These are phyloP conservation scores for Lomographa bimaculata DNA, from an alignment of 2,888 invertebrate genomes.

Conservation along the genomic window DNA sequence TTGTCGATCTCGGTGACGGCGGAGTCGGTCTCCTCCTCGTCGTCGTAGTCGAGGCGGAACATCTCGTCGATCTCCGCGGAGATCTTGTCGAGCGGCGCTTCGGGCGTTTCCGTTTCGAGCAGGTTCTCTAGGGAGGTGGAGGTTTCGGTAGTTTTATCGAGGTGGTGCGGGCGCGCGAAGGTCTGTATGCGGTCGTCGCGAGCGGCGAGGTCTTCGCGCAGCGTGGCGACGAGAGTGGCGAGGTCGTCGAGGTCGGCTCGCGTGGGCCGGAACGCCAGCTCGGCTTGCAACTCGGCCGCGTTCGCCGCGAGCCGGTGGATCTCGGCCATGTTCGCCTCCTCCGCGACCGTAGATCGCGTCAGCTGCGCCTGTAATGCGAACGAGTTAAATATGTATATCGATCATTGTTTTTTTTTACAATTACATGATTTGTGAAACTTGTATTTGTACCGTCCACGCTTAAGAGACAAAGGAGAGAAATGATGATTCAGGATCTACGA, in stretches of 20 bases:
- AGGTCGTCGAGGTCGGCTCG: conserved; percentile 83
- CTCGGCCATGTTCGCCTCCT: conserved; percentile 82
- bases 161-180: conserved; percentile 31
- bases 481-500: too few species aligned
- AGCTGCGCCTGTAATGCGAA: conserved; percentile 59
- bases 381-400: neutral
- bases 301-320: conserved; percentile 79
- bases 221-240: conserved; percentile 62
- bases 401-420: too few species aligned
- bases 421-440: too few species aligned
- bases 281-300: conserved; percentile 80
- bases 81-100: conserved; percentile 55
- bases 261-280: conserved; percentile 84
- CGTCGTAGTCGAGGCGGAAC: conserved; percentile 73
- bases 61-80: conserved; percentile 76
- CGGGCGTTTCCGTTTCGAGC: conserved; percentile 26
- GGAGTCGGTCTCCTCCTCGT: conserved; percentile 71
- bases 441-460: too few species aligned
- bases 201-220: conserved; percentile 56
- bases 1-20: conserved; percentile 61
- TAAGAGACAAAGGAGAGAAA: too few species aligned
- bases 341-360: conserved; percentile 72
- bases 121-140: conserved; percentile 48
- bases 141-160: conserved; percentile 42
- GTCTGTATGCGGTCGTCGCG: conserved; percentile 45